Conservation (phyloP, 2,797 vertebrate species). For the Sorex maritimensis region DNA sequence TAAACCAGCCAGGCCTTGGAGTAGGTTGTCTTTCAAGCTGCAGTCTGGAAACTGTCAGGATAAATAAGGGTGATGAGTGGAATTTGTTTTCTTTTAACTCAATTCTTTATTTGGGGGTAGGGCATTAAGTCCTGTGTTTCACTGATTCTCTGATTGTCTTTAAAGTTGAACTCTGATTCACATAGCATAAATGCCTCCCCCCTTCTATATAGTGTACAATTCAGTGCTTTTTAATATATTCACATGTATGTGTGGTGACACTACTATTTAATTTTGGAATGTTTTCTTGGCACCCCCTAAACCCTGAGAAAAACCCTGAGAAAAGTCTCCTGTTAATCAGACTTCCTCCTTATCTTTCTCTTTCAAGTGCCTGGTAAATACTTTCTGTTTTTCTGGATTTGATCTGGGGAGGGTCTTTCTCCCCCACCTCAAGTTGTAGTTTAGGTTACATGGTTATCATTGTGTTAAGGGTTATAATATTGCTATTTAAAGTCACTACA, state of each 20-base stretch:
- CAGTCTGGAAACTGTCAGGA: neutral
- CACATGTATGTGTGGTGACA: neutral
- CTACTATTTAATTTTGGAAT: neutral
- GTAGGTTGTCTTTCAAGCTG: neutral
- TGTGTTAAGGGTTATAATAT: too few species aligned
- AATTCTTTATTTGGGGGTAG: neutral
- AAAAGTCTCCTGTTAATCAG: accelerated
- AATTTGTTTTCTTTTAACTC: neutral
- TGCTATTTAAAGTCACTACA: too few species aligned
- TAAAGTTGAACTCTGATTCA: neutral
- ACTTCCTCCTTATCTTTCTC: too few species aligned
- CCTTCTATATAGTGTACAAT: neutral
- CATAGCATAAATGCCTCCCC: neutral
- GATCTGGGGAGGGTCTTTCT: neutral
- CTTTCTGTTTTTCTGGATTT: neutral
- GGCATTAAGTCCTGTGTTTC: neutral
- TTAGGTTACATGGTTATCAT: too few species aligned
- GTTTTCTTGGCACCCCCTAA: neutral
- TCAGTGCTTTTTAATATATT: neutral
- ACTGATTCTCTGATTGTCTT: neutral
- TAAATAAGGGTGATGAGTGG: neutral
- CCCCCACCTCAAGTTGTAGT: neutral
- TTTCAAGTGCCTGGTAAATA: too few species aligned
- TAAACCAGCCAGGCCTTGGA: neutral
- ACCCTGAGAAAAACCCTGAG: too few species aligned